Percentiles rank a stretch among this genome's conserved stretches.
Conservation (phyloP, 2,113 vertebrate species). For the Heterotis niloticus region DNA sequence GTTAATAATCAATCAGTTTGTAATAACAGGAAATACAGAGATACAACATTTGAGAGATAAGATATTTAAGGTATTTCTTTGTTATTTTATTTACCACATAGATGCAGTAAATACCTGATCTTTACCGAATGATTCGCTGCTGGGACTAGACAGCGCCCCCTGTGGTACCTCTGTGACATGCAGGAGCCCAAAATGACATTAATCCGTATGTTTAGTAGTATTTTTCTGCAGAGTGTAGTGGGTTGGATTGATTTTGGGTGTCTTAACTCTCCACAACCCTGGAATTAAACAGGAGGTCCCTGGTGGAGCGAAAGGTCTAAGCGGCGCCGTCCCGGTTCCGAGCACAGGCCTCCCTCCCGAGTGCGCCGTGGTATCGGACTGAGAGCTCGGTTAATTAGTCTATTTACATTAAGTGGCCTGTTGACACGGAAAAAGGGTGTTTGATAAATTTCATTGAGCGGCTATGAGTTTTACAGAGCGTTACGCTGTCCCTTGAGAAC, state of each 20-base stretch:
- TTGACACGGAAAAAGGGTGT: background rate
- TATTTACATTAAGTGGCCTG: slow-evolving; percentile 5
- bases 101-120: no score
- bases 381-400: background rate
- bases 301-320: background rate
- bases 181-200: background rate
- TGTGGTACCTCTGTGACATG: background rate
- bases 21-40: no score
- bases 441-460: slow-evolving; percentile 16
- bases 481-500: background rate
- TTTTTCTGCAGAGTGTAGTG: no score
- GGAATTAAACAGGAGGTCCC: background rate
- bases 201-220: no score
- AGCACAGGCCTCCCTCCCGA: background rate
- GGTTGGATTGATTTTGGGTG: background rate
- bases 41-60: no score
- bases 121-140: no score
- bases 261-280: background rate
- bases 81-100: no score
- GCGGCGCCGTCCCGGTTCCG: no score
- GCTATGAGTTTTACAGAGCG: slow-evolving; percentile 13
- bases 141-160: no score
- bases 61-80: no score
- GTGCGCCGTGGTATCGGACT: background rate
- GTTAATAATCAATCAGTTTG: no score